These are phyloP conservation scores for Alauda arvensis DNA, from an alignment of 2,797 vertebrate genomes.

Conservation along the genomic window DNA sequence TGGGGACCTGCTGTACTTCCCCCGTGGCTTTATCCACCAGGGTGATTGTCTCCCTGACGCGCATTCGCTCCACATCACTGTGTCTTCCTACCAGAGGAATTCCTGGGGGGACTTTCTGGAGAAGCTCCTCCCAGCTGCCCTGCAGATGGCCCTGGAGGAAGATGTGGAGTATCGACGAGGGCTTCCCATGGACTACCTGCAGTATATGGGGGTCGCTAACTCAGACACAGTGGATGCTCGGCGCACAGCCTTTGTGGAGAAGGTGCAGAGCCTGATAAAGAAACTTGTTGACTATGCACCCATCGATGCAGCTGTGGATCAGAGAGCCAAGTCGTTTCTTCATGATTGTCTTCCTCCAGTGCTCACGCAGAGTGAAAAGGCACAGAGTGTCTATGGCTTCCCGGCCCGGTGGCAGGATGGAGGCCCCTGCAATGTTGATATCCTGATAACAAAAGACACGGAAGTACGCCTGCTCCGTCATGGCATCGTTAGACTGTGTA, in stretches of 20 bases:
- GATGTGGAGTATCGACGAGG: conserved; percentile 89
- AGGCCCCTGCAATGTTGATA: conserved; percentile 61
- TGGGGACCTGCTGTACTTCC: conserved; percentile 93
- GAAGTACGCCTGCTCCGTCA: conserved; percentile 82
- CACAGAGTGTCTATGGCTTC: conserved; percentile 83
- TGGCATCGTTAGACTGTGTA: conserved; percentile 86
- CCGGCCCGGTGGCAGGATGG: conserved; percentile 80
- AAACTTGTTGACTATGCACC: conserved; percentile 83
- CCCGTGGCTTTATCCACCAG: conserved; percentile 94
- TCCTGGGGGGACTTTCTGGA: conserved; percentile 90
- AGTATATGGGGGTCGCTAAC: conserved; percentile 91
- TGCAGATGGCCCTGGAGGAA: conserved; percentile 91
- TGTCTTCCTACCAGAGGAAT: conserved; percentile 94
- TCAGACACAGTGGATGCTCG: conserved; percentile 81
- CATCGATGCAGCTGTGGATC: conserved; percentile 91
- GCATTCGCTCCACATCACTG: conserved; percentile 91
- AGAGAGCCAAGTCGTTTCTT: conserved; percentile 87
- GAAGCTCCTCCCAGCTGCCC: conserved; percentile 86
- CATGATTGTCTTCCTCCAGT: conserved; percentile 91
- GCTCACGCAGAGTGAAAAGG: conserved; percentile 80
- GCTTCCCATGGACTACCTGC: conserved; percentile 87
- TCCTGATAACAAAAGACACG: conserved; percentile 77
- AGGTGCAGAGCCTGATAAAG: conserved; percentile 78
- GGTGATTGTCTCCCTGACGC: conserved; percentile 83
- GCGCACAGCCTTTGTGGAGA: conserved; percentile 79